Conservation (phyloP, 2,113 vertebrate species). For the Notiomystis cincta region DNA sequence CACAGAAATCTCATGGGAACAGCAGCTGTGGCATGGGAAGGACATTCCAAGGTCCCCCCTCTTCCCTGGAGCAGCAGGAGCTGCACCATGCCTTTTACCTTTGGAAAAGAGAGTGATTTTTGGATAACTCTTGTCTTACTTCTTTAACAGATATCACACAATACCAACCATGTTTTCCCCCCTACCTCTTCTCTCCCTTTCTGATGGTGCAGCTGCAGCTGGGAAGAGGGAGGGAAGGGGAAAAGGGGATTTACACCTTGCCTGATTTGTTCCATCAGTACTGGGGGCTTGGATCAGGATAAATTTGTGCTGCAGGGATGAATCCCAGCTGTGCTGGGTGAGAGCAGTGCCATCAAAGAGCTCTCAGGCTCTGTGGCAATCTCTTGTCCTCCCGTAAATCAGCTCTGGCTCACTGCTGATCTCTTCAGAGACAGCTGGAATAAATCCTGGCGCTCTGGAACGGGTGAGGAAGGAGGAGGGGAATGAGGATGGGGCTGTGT, state of each 20-base stretch:
- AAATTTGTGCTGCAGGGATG: neutral
- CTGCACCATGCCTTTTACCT: neutral
- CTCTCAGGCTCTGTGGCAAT: neutral
- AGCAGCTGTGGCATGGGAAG: neutral
- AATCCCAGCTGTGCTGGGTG: neutral
- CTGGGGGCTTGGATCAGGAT: neutral
- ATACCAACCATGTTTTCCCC: neutral
- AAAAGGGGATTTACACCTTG: neutral
- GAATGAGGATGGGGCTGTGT: neutral
- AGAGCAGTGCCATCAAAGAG: neutral
- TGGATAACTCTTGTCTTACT: neutral
- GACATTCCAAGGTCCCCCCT: neutral
- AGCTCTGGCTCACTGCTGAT: neutral
- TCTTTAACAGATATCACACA: neutral
- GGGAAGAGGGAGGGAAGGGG: neutral
- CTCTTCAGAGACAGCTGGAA: neutral
- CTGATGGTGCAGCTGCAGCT: neutral
- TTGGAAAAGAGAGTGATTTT: neutral
- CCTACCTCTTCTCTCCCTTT: neutral
- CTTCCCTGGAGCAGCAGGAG: neutral
- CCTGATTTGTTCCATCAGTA: neutral
- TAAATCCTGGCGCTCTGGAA: neutral
- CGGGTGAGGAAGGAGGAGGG: neutral
- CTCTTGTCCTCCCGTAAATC: neutral
- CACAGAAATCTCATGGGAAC: neutral